phyloP scores from a whole-genome alignment of 2,113 vertebrate genomes.

The Caretta caretta region DNA sequence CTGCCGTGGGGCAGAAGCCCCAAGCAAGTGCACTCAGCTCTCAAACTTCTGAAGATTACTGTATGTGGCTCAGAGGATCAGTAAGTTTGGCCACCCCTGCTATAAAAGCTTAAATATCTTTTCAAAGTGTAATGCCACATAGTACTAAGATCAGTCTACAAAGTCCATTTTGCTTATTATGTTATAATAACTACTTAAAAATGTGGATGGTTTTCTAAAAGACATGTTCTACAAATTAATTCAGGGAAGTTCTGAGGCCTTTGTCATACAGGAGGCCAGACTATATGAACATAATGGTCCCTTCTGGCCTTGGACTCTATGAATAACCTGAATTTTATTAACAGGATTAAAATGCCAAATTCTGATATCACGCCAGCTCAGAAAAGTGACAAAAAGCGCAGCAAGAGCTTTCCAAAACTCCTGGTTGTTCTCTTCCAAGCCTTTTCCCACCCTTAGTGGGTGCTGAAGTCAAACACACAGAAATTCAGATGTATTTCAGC shows the following conservation, averaged over 20 bases:
- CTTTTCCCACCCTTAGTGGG: background rate
- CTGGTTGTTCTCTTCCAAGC: background rate
- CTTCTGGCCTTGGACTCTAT: background rate
- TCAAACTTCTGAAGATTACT: too few species aligned
- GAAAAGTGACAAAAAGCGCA: conserved; percentile 9
- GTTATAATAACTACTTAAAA: background rate
- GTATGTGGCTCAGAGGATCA: too few species aligned
- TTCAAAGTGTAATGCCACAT: background rate
- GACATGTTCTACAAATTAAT: background rate
- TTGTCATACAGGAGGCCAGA: background rate
- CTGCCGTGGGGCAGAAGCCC: too few species aligned
- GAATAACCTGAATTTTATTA: background rate
- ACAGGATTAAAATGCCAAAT: background rate
- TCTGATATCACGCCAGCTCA: background rate
- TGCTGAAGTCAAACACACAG: background rate
- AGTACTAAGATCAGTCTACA: background rate
- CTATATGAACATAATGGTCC: background rate
- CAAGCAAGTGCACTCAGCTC: too few species aligned
- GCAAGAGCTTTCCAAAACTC: background rate
- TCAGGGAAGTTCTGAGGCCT: background rate
- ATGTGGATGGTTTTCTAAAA: background rate
- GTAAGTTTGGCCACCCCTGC: too few species aligned
- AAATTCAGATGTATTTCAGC: background rate
- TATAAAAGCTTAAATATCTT: background rate
- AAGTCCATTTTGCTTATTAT: background rate